These are phyloP conservation scores for Artibeus jamaicensis DNA, from an alignment of 2,797 vertebrate species.

Conservation along the genomic window DNA sequence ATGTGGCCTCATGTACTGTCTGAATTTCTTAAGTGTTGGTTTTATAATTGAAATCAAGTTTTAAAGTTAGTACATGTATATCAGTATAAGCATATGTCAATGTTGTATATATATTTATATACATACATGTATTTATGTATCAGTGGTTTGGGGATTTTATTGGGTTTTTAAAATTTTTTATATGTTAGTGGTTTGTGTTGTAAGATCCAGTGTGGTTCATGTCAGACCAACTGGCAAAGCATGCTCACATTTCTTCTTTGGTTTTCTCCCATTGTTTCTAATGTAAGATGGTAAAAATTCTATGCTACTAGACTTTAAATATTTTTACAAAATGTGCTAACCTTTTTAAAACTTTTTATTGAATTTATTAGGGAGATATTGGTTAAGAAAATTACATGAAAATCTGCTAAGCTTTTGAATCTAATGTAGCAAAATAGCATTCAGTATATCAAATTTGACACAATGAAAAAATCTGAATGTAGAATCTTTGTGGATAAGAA, in stretches of 20 bases:
- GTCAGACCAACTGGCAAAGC: neutral
- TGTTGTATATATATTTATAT: neutral
- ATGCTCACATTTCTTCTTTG: neutral
- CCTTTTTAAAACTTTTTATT: neutral
- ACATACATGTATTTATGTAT: neutral
- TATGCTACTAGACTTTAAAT: neutral
- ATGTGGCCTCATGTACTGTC: neutral
- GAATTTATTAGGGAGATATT: neutral
- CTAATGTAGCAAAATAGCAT: neutral
- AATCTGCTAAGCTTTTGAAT: slow-evolving; percentile 29
- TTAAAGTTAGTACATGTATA: neutral
- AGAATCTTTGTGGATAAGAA: slow-evolving; percentile 35
- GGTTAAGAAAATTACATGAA: neutral
- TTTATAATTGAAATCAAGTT: slow-evolving; percentile 39
- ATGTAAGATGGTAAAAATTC: slow-evolving; percentile 29
- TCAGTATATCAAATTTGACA: neutral
- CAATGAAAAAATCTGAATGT: neutral
- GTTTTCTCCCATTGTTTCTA: neutral
- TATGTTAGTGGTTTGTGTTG: neutral
- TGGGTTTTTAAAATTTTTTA: neutral
- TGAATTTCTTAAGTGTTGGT: slow-evolving; percentile 18
- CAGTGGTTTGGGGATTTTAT: neutral
- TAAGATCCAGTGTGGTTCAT: slow-evolving; percentile 13
- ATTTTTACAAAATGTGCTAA: slow-evolving; percentile 25
- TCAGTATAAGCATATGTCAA: neutral